Evolutionary conservation across 2,113 vertebrate genomes (phyloP).

Genomic region (Ariopsis seemanni): DNA sequence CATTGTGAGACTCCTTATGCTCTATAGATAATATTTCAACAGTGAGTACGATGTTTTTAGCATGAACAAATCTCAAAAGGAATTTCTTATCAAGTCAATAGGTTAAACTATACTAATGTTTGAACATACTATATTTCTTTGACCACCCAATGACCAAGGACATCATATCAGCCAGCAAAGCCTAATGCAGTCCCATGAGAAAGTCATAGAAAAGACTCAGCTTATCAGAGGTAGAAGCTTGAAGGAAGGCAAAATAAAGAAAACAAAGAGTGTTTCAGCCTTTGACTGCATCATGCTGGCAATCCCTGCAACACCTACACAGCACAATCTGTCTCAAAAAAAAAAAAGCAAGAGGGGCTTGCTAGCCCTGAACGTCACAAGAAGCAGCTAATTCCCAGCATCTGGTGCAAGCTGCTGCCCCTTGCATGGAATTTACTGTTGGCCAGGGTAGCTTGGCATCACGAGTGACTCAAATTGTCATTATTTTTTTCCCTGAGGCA

Average conservation of each 20-base stretch:
- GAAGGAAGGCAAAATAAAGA: not conserved
- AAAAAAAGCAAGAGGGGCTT: slow-evolving; percentile 59
- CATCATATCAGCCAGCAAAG: slow-evolving; percentile 44
- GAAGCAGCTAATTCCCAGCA: slow-evolving; percentile 71
- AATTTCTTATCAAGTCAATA: slow-evolving; percentile 56
- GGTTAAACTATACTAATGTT: slow-evolving; percentile 52
- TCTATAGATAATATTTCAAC: slow-evolving; percentile 37
- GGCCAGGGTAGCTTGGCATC: slow-evolving; percentile 68
- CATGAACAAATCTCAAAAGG: slow-evolving; percentile 41
- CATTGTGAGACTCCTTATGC: slow-evolving; percentile 33
- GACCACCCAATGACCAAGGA: not conserved
- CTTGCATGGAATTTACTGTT: slow-evolving; percentile 55
- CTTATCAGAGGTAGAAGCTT: slow-evolving; percentile 11
- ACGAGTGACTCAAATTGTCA: slow-evolving; percentile 61
- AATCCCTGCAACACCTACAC: slow-evolving; percentile 54
- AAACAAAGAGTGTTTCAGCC: slow-evolving; percentile 14
- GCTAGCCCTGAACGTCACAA: slow-evolving; percentile 57
- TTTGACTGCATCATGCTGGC: slow-evolving; percentile 35
- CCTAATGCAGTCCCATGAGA: not conserved
- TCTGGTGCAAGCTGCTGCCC: slow-evolving; percentile 71
- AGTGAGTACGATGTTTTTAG: slow-evolving; percentile 43
- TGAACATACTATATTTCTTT: slow-evolving; percentile 41
- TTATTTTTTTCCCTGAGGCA: slow-evolving; percentile 64
- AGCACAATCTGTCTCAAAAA: slow-evolving; percentile 58
- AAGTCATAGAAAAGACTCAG: slow-evolving; percentile 5